These are phyloP conservation scores for Pomatostomus ruficeps DNA, from an alignment of 2,113 vertebrate species.

Conservation along the genomic window DNA sequence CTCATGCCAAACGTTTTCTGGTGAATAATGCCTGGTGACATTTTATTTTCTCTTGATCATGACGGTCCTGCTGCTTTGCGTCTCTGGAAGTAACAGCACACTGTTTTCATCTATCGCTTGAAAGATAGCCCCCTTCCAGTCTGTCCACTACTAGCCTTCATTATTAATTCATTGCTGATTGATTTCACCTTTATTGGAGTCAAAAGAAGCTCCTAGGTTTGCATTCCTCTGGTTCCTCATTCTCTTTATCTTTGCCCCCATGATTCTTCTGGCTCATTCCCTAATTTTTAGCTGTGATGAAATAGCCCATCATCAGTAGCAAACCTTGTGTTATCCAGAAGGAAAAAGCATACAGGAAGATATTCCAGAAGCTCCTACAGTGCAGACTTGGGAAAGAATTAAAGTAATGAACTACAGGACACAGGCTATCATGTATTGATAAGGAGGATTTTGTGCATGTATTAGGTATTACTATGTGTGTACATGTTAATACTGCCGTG, in stretches of 20 bases:
- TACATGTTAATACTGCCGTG: neutral
- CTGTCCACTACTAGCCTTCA: neutral
- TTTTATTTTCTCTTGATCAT: slow-evolving; percentile 10
- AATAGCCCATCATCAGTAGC: neutral
- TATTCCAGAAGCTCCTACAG: neutral
- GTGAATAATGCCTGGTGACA: neutral
- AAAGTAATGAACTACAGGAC: neutral
- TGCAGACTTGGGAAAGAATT: neutral
- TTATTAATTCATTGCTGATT: neutral
- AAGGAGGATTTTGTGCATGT: neutral
- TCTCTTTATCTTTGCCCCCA: neutral
- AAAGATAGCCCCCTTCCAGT: neutral
- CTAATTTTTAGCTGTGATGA: neutral
- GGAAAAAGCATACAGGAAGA: neutral
- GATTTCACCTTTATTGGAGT: neutral
- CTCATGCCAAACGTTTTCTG: neutral
- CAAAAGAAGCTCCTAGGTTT: neutral
- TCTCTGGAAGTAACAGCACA: neutral
- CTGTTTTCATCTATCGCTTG: neutral
- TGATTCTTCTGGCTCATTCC: neutral
- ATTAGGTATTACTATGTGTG: neutral
- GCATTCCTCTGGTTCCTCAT: neutral
- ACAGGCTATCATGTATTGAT: neutral
- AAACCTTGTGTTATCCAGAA: neutral
- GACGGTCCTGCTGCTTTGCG: neutral